Conservation (phyloP, 2,888 invertebrate genomes). For the Lepidochitona cinerea region DNA sequence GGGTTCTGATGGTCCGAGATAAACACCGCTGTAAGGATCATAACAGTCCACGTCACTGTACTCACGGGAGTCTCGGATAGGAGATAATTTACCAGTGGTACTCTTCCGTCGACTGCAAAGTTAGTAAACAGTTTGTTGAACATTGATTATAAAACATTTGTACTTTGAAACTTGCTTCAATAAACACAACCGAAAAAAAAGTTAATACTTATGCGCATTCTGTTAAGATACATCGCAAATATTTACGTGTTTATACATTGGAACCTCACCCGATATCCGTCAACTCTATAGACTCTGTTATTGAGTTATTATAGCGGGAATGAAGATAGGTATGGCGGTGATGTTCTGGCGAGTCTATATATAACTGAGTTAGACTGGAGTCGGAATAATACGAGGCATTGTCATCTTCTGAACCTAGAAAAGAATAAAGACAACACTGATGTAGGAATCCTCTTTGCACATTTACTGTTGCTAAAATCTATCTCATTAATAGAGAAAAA, state of each 20-base stretch:
- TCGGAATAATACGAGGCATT: conserved; percentile 1
- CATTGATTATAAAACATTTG: no score
- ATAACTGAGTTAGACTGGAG: neutral
- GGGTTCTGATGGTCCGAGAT: conserved; percentile 48
- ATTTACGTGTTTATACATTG: neutral
- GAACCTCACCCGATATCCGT: conserved; percentile 34
- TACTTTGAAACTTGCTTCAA: neutral
- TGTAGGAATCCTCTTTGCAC: no score
- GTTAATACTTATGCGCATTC: neutral
- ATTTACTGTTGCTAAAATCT: no score
- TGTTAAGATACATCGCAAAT: neutral
- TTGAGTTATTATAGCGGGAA: neutral
- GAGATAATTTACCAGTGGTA: neutral
- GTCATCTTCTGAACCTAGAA: neutral
- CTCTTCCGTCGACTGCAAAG: neutral
- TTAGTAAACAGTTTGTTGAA: no score
- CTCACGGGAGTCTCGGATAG: neutral
- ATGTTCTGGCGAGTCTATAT: neutral
- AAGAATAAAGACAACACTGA: no score
- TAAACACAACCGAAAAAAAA: neutral
- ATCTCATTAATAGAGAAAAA: no score
- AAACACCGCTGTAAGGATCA: conserved; percentile 54
- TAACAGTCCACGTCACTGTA: conserved; percentile 33
- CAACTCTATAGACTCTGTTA: conserved; percentile 40
- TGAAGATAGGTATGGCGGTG: neutral